phyloP scores from a whole-genome alignment of 2,797 vertebrate species.

The Pipistrellus pipistrellus region DNA sequence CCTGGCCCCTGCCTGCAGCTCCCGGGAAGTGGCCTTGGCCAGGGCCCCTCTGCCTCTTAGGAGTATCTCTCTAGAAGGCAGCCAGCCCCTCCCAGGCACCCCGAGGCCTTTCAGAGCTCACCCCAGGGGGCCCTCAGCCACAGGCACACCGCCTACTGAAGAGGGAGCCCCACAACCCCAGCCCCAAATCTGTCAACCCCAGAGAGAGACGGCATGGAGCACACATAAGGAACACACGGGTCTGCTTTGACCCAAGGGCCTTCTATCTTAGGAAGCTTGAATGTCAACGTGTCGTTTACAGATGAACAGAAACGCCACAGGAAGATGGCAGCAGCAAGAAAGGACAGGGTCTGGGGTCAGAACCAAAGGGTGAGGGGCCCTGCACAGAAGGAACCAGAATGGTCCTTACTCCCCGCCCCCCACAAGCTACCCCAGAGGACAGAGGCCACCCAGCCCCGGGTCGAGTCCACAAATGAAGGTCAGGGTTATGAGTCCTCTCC shows the following conservation, averaged over 20 bases:
- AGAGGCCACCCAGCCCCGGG: not conserved
- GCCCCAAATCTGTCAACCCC: not conserved
- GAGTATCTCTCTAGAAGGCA: not conserved
- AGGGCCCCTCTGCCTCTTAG: not conserved
- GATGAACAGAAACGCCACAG: not conserved
- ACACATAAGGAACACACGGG: not conserved
- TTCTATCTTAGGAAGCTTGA: not conserved
- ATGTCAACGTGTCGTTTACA: not conserved
- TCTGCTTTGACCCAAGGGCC: not conserved
- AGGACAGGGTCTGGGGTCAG: not conserved
- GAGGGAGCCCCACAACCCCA: not conserved
- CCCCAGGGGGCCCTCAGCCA: not conserved
- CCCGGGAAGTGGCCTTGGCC: not conserved
- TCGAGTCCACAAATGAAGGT: not conserved
- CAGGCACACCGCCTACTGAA: not conserved
- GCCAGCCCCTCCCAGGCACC: not conserved
- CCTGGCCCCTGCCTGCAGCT: not conserved
- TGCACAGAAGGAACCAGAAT: constrained; percentile 41
- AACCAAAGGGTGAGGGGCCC: not conserved
- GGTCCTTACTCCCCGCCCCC: not conserved
- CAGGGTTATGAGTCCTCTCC: not conserved
- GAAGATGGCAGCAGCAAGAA: not conserved
- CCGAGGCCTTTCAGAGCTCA: not conserved
- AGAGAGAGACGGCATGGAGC: not conserved
- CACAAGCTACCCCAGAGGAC: not conserved